A percentile compares a stretch with the other conserved stretches of the same genome.
phyloP scores from a whole-genome alignment of 2,113 vertebrate genomes.

The Cebus imitator region DNA sequence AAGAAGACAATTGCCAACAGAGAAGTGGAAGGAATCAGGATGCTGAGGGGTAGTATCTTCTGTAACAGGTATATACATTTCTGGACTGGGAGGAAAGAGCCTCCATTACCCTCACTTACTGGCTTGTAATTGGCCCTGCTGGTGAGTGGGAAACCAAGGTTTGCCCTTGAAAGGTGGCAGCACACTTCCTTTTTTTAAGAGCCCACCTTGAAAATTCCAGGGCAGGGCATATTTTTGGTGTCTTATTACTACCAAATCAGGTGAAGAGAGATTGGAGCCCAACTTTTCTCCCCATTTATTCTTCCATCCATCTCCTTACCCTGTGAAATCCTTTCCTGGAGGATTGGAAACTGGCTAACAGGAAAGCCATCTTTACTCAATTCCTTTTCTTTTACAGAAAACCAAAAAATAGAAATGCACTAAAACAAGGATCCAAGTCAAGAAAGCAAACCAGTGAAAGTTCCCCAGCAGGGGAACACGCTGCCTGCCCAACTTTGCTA shows the following conservation, averaged over 20 bases:
- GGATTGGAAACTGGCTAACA: background rate
- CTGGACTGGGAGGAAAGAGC: background rate
- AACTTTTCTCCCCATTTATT: background rate
- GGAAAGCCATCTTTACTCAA: background rate
- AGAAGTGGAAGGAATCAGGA: background rate
- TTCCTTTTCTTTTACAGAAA: conserved; percentile 8
- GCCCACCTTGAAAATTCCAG: background rate
- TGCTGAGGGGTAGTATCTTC: background rate
- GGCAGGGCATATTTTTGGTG: background rate
- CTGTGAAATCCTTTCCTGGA: background rate
- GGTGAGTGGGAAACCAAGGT: background rate
- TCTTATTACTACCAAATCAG: background rate
- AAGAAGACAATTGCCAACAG: background rate
- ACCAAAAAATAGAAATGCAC: background rate
- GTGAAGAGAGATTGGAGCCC: background rate
- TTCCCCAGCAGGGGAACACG: background rate
- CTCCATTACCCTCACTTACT: background rate
- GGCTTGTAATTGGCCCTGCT: background rate
- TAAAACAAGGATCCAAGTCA: background rate
- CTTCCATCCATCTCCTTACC: background rate
- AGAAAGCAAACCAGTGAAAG: background rate
- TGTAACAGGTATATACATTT: background rate
- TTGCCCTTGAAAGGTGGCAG: background rate
- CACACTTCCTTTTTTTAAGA: background rate
- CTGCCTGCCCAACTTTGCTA: background rate